Conservation (phyloP, 2,113 vertebrate species). For the Coturnix japonica region DNA sequence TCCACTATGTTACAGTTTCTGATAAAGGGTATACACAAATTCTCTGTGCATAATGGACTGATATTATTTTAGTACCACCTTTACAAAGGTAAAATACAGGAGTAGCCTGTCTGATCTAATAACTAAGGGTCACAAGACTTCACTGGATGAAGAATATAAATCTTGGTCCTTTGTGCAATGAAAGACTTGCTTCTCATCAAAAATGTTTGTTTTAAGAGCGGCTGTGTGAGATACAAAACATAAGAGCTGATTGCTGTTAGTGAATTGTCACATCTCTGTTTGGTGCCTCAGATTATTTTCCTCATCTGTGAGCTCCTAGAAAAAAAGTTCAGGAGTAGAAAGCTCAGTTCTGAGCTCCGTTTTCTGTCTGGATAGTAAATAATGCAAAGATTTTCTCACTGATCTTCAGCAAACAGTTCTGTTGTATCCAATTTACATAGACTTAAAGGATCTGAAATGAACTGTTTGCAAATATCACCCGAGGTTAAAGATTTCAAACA, state of each 20-base stretch:
- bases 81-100: not conserved
- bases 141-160: conserved; percentile 21
- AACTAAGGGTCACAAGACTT: conserved; percentile 11
- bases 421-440: not conserved
- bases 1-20: not conserved
- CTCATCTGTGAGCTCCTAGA: not conserved
- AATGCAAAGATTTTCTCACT: not conserved
- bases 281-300: not conserved
- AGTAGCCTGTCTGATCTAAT: conserved; percentile 23
- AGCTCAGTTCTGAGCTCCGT: not conserved
- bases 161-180: not conserved
- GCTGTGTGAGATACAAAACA: not conserved
- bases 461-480: conserved; percentile 18
- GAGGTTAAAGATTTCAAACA: conserved; percentile 10
- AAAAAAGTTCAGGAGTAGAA: not conserved
- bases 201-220: conserved; percentile 37
- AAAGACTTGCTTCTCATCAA: conserved; percentile 3
- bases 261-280: not conserved
- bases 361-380: not conserved
- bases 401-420: not conserved
- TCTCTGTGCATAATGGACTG: not conserved
- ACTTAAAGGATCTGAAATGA: not conserved
- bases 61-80: not conserved
- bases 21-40: conserved; percentile 10
- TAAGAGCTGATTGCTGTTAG: not conserved